Percentiles rank a stretch among this genome's conserved stretches.
These are phyloP conservation scores for Squalus acanthias DNA, from an alignment of 2,797 vertebrate genomes.

Conservation along the genomic window DNA sequence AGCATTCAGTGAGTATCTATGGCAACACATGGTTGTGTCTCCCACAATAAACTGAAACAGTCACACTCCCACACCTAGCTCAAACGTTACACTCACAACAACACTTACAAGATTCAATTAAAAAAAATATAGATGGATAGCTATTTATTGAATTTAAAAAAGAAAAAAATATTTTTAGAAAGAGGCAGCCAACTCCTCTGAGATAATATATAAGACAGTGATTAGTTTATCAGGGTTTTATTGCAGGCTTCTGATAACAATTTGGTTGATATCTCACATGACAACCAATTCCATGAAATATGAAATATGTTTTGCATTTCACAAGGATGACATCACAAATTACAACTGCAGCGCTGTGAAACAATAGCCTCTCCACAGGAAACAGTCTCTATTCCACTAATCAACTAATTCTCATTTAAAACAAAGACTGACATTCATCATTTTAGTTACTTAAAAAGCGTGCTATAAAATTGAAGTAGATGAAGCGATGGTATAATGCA, in stretches of 20 bases:
- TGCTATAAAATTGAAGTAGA: neutral
- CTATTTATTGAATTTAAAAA: slow-evolving; percentile 48
- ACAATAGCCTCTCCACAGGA: neutral
- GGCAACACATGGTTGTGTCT: neutral
- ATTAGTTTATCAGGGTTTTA: neutral
- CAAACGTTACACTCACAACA: neutral
- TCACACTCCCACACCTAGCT: neutral
- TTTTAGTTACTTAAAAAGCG: neutral
- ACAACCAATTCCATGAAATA: neutral
- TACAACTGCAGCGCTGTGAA: no score
- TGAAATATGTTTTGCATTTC: neutral
- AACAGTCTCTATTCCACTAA: neutral
- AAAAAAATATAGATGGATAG: slow-evolving; percentile 53
- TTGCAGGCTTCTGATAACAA: neutral
- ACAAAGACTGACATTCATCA: neutral
- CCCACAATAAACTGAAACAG: neutral
- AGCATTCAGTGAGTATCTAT: neutral
- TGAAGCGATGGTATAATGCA: neutral
- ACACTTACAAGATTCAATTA: slow-evolving; percentile 48
- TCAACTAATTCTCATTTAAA: neutral
- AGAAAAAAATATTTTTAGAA: slow-evolving; percentile 53
- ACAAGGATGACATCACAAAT: neutral
- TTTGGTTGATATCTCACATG: neutral
- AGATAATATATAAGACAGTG: neutral
- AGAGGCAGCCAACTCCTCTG: neutral